Percentiles rank a stretch among this genome's conserved stretches.
Evolutionary conservation across 92 coral and sea anemone species (phyloP).

Genomic region (Actinernus sp.): DNA sequence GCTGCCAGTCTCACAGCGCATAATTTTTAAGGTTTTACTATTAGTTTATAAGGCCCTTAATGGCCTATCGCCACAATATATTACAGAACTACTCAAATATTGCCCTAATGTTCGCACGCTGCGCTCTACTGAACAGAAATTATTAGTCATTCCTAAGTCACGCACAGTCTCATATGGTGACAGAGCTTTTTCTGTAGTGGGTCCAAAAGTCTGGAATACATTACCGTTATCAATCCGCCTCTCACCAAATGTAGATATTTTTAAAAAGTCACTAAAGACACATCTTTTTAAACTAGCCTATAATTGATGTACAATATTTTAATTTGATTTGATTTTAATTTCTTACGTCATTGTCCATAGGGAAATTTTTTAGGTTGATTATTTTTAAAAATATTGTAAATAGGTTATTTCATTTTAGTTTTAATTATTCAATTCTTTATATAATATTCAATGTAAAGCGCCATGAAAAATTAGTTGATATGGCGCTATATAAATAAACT

Average conservation of each 20-base stretch:
- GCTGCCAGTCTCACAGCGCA: conserved; percentile 11
- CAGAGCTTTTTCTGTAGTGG: conserved; percentile 1
- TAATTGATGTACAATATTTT: too few species aligned
- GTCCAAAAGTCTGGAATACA: conserved; percentile 1
- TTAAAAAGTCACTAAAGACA: neutral
- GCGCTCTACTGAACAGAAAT: too few species aligned
- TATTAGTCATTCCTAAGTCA: neutral
- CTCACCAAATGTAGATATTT: neutral
- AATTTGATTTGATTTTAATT: too few species aligned
- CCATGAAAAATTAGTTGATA: too few species aligned
- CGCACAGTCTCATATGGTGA: conserved; percentile 1
- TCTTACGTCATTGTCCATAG: too few species aligned
- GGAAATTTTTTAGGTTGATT: too few species aligned
- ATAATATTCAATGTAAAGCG: too few species aligned
- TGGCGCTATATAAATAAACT: too few species aligned
- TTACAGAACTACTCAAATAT: conserved; percentile 5
- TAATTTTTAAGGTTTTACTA: conserved; percentile 10
- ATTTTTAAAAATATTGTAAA: too few species aligned
- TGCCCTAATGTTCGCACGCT: too few species aligned
- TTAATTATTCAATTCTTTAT: too few species aligned
- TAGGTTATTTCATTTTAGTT: too few species aligned
- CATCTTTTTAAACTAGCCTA: neutral
- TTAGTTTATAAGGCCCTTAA: neutral
- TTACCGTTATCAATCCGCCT: neutral
- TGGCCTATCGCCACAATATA: neutral